Conservation (phyloP, 2,797 vertebrate species). For the Phaenicophaeus curvirostris region DNA sequence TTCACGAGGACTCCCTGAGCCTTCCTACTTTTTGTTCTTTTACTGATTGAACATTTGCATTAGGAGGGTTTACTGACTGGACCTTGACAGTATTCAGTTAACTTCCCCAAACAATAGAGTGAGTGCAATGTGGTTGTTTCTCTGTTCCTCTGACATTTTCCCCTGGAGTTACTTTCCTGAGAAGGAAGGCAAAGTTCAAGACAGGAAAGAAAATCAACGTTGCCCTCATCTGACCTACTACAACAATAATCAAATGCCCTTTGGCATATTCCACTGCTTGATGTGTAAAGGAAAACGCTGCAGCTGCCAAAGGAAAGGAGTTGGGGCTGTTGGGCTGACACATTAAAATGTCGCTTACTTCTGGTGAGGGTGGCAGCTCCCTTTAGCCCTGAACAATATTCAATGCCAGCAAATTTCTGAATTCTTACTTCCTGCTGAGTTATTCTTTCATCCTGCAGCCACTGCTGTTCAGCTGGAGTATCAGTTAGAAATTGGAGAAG, state of each 20-base stretch:
- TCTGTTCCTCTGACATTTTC: neutral
- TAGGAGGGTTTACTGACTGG: neutral
- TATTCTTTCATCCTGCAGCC: neutral
- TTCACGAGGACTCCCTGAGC: neutral
- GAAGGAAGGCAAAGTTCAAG: neutral
- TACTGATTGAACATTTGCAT: neutral
- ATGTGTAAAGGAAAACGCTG: neutral
- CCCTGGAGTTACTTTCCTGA: neutral
- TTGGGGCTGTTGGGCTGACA: neutral
- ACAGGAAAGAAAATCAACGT: neutral
- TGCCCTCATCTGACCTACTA: neutral
- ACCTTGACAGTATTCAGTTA: neutral
- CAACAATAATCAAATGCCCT: neutral
- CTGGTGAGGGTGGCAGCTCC: neutral
- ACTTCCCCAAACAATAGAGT: neutral
- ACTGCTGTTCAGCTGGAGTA: neutral
- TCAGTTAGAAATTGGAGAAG: neutral
- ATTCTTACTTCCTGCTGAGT: neutral
- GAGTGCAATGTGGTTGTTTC: neutral
- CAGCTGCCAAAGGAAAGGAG: neutral
- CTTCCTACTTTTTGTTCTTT: conserved; percentile 4
- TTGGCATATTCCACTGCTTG: neutral
- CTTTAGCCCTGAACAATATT: neutral
- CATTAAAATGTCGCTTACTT: neutral
- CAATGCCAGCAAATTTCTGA: neutral